Conservation (phyloP, 2,888 invertebrate genomes). For the Parasteatoda lunata region DNA sequence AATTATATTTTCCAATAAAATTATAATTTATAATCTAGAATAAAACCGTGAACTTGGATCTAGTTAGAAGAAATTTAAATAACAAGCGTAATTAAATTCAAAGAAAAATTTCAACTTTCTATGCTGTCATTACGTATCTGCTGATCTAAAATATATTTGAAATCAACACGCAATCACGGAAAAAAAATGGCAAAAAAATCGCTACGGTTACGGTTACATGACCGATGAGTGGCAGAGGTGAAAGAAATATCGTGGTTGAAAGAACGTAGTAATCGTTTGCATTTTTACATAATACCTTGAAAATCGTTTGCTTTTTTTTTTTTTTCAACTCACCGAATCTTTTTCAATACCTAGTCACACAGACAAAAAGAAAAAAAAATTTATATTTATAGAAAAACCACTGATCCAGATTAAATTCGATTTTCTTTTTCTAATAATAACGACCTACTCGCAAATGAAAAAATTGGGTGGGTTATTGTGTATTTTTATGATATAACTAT, state of each 20-base stretch:
- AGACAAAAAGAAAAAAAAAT: background rate
- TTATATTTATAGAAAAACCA: conserved; percentile 51
- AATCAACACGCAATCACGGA: conserved; percentile 33
- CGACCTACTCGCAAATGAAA: background rate
- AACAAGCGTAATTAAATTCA: no score
- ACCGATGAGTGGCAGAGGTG: conserved; percentile 4
- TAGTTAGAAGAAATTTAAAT: no score
- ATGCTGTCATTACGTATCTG: no score
- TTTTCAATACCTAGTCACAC: conserved; percentile 19
- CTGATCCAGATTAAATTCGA: conserved; percentile 47
- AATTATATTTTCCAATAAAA: no score
- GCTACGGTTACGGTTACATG: conserved; percentile 29
- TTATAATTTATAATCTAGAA: no score
- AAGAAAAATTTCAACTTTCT: no score
- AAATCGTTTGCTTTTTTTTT: conserved; percentile 11
- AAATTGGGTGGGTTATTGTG: background rate
- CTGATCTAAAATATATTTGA: background rate
- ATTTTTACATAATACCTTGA: conserved; percentile 28
- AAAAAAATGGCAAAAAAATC: conserved; percentile 10
- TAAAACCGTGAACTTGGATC: no score
- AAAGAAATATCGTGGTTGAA: conserved; percentile 16
- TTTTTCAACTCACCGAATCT: background rate
- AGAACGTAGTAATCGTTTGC: background rate
- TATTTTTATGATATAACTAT: background rate
- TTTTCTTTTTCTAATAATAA: background rate